Conservation (phyloP, 1,140 invertebrate species). For the Lepidostoma basale region DNA sequence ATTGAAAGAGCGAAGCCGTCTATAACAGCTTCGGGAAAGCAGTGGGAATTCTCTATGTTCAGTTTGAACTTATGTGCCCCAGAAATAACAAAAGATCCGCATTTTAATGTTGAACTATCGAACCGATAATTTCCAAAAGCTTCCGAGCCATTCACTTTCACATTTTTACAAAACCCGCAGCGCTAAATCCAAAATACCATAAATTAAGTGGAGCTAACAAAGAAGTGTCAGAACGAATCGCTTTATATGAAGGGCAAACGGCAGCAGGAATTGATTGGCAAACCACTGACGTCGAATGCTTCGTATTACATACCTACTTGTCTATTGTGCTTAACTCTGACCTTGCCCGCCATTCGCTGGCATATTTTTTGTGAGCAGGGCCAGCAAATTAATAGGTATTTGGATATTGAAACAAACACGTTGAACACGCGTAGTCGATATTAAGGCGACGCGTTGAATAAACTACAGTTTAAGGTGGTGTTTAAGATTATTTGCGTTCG, state of each 20-base stretch:
- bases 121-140: too few species aligned
- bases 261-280: neutral
- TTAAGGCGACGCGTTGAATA: neutral
- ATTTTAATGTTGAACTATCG: too few species aligned
- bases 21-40: too few species aligned
- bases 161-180: too few species aligned
- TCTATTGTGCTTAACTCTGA: neutral
- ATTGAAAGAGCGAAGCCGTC: too few species aligned
- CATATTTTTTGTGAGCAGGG: neutral
- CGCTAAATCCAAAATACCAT: too few species aligned
- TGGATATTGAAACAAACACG: neutral
- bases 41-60: too few species aligned
- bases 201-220: neutral
- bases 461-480: neutral
- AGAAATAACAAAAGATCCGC: too few species aligned
- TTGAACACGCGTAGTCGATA: neutral
- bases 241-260: neutral
- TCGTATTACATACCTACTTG: neutral
- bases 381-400: constrained; percentile 11
- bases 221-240: neutral
- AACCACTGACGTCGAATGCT: neutral
- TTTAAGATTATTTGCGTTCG: too few species aligned
- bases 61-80: too few species aligned
- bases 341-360: neutral
- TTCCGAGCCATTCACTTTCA: too few species aligned